Evolutionary conservation across 2,888 invertebrate genomes (phyloP).

Genomic region (Neria commutata): DNA sequence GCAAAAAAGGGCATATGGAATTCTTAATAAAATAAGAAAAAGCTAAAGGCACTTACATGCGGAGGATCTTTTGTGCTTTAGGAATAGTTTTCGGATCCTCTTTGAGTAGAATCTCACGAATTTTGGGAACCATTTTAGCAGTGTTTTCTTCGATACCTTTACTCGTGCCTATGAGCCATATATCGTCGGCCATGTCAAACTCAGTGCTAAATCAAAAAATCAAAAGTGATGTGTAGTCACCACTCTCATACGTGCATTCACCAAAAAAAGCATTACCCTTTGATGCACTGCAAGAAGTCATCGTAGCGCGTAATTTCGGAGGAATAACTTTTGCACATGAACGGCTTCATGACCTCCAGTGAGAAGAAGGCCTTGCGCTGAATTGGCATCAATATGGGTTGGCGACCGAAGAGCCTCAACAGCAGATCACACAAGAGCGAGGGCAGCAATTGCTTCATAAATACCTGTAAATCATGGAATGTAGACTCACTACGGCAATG

Average conservation of each 20-base stretch:
- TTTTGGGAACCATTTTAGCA: slow-evolving; percentile 36
- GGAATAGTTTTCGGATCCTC: slow-evolving; percentile 39
- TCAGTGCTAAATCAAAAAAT: slow-evolving; percentile 46
- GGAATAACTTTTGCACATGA: slow-evolving; percentile 43
- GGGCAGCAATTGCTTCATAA: slow-evolving; percentile 47
- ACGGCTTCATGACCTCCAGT: slow-evolving; percentile 45
- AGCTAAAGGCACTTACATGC: slow-evolving; percentile 34
- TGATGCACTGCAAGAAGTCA: slow-evolving; percentile 14
- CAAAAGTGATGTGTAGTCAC: no score
- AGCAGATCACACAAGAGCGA: slow-evolving; percentile 39
- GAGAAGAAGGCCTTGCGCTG: slow-evolving; percentile 38
- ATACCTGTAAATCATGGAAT: no score
- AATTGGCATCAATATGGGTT: slow-evolving; percentile 41
- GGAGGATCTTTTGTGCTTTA: slow-evolving; percentile 31
- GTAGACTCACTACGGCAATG: no score
- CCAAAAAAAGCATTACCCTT: slow-evolving; percentile 33
- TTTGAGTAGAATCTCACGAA: slow-evolving; percentile 38
- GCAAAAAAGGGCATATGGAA: background rate
- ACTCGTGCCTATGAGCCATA: background rate
- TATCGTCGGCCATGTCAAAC: slow-evolving; percentile 32
- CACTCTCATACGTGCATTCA: no score
- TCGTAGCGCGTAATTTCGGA: slow-evolving; percentile 36
- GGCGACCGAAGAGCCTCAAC: slow-evolving; percentile 35
- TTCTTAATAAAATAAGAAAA: background rate
- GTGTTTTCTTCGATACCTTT: slow-evolving; percentile 11